Conservation (phyloP, 2,888 invertebrate species). For the Idaea aversata region DNA sequence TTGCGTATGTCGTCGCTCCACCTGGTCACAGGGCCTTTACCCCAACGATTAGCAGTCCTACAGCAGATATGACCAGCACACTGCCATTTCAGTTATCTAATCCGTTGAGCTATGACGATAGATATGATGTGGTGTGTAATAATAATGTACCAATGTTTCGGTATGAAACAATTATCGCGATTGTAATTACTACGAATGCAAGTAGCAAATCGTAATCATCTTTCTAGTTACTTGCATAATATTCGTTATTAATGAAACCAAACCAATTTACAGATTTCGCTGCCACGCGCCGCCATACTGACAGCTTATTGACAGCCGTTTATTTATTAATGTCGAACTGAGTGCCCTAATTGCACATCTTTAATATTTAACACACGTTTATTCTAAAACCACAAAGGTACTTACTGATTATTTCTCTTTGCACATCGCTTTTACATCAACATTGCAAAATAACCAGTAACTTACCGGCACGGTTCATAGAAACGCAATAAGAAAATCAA, state of each 20-base stretch:
- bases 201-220: slow-evolving; percentile 66
- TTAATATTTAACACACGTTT: slow-evolving; percentile 46
- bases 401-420: not conserved
- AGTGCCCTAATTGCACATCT: slow-evolving; percentile 44
- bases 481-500: slow-evolving; percentile 49
- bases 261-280: slow-evolving; percentile 59
- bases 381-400: not conserved
- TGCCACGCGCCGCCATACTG: slow-evolving; percentile 47
- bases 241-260: slow-evolving; percentile 68
- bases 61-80: too few species aligned
- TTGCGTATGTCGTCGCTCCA: too few species aligned
- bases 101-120: too few species aligned
- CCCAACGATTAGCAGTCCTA: too few species aligned
- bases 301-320: slow-evolving; percentile 65
- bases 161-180: not conserved
- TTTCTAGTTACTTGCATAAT: slow-evolving; percentile 55
- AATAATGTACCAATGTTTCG: not conserved
- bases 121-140: too few species aligned
- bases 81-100: too few species aligned
- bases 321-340: slow-evolving; percentile 69
- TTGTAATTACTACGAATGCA: slow-evolving; percentile 52
- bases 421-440: slow-evolving; percentile 39
- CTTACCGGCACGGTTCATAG: slow-evolving; percentile 6
- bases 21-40: too few species aligned
- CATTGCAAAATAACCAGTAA: slow-evolving; percentile 29